phyloP scores from a whole-genome alignment of 2,797 vertebrate species.

The Tenualosa ilisha region DNA sequence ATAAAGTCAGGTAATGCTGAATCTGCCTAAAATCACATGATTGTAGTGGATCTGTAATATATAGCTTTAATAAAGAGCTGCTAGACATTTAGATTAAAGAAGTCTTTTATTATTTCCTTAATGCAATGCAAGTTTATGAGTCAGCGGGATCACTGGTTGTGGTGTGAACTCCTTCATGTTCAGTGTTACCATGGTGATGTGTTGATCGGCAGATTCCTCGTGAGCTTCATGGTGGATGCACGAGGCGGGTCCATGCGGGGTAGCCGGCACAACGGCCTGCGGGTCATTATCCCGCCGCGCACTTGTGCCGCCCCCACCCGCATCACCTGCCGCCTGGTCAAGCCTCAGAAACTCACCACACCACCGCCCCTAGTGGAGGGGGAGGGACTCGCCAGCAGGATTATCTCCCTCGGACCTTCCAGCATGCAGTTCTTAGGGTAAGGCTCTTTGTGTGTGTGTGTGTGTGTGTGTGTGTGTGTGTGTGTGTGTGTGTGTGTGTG shows the following conservation, averaged over 20 bases:
- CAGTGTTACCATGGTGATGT: neutral
- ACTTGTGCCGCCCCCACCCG: slow-evolving; percentile 92
- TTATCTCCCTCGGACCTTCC: slow-evolving; percentile 91
- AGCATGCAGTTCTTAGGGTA: slow-evolving; percentile 96
- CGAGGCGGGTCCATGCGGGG: slow-evolving; percentile 96
- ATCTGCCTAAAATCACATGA: too few species aligned
- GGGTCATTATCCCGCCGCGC: slow-evolving; percentile 90
- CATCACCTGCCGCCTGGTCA: slow-evolving; percentile 96
- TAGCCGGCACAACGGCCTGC: slow-evolving; percentile 90
- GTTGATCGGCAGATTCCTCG: slow-evolving; percentile 84
- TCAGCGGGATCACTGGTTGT: neutral
- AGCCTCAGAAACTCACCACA: slow-evolving; percentile 90
- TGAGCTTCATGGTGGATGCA: slow-evolving; percentile 99
- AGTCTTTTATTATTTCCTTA: neutral
- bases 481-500: slow-evolving; percentile 15
- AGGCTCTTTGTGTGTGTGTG: slow-evolving; percentile 50
- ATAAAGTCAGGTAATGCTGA: too few species aligned
- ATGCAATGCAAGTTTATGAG: neutral
- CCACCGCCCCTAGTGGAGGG: slow-evolving; percentile 92
- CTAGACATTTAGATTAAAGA: too few species aligned
- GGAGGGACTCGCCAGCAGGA: slow-evolving; percentile 91
- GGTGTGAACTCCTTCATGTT: neutral
- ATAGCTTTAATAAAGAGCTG: too few species aligned
- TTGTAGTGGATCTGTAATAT: too few species aligned
- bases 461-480: slow-evolving; percentile 30